phyloP scores from a whole-genome alignment of 2,797 vertebrate genomes.

The Phataginus tricuspis region DNA sequence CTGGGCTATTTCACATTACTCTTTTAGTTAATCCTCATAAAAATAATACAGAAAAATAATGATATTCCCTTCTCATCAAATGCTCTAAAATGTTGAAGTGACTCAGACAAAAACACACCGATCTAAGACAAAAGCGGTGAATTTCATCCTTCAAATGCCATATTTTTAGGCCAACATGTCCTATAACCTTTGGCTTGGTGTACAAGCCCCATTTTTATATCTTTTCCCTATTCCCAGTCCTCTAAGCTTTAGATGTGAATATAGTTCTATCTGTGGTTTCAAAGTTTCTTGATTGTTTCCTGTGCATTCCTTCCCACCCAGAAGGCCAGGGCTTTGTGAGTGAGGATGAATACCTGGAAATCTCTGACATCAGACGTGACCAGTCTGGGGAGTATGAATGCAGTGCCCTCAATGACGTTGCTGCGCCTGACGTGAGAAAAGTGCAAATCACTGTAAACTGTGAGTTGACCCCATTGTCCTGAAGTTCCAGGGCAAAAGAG shows the following conservation, averaged over 20 bases:
- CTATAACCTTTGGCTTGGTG: neutral
- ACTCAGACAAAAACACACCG: neutral
- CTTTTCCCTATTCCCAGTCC: neutral
- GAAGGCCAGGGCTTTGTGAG: slow-evolving; percentile 92
- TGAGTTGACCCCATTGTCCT: slow-evolving; percentile 84
- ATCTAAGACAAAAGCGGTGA: neutral
- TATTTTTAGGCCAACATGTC: neutral
- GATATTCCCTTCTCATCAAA: neutral
- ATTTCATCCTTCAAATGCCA: neutral
- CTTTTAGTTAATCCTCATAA: neutral
- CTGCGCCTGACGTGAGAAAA: slow-evolving; percentile 91
- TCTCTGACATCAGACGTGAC: slow-evolving; percentile 94
- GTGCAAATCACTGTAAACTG: slow-evolving; percentile 97
- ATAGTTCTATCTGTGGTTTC: neutral
- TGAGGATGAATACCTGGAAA: slow-evolving; percentile 95
- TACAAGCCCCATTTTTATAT: neutral
- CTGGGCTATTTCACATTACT: neutral
- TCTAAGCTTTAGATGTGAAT: neutral
- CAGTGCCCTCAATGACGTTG: slow-evolving; percentile 95
- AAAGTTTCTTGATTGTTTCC: neutral
- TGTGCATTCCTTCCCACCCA: slow-evolving; percentile 39
- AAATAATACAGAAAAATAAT: neutral
- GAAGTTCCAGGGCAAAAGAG: rapidly evolving
- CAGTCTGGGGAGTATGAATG: slow-evolving; percentile 97
- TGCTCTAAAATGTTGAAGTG: neutral